Evolutionary conservation across 2,113 vertebrate genomes (phyloP).

Genomic region (Syrrhaptes paradoxus): DNA sequence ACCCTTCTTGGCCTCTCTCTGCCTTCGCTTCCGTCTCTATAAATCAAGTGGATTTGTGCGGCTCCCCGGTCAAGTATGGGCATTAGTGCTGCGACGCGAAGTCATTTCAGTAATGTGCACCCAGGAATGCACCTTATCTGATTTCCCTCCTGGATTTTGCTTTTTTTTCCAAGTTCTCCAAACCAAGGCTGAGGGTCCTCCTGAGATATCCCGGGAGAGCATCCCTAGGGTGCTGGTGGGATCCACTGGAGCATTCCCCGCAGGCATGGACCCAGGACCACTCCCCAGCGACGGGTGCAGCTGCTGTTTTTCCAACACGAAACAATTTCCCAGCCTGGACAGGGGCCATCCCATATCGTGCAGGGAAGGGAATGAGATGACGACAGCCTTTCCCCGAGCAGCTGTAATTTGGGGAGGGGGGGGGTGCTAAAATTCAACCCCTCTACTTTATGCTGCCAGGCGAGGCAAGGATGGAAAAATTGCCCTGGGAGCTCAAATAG

Average conservation of each 20-base stretch:
- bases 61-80: conserved; percentile 38
- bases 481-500: neutral
- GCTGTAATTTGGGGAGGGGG: neutral
- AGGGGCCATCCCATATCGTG: rapidly evolving
- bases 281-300: rapidly evolving
- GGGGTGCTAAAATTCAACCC: neutral
- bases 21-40: neutral
- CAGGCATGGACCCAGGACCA: rapidly evolving
- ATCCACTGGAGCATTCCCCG: neutral
- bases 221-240: neutral
- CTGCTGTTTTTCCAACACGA: rapidly evolving
- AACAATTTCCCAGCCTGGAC: neutral
- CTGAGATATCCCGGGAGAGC: rapidly evolving
- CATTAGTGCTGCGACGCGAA: neutral
- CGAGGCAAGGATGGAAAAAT: neutral
- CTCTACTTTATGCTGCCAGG: rapidly evolving
- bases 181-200: neutral
- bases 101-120: neutral
- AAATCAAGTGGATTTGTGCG: conserved; percentile 40
- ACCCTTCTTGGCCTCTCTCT: neutral
- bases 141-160: neutral
- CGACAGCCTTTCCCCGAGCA: neutral
- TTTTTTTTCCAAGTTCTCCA: neutral
- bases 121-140: conserved; percentile 57
- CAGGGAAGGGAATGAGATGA: neutral